phyloP scores from a whole-genome alignment of 2,113 vertebrate species.

The Condylura cristata region DNA sequence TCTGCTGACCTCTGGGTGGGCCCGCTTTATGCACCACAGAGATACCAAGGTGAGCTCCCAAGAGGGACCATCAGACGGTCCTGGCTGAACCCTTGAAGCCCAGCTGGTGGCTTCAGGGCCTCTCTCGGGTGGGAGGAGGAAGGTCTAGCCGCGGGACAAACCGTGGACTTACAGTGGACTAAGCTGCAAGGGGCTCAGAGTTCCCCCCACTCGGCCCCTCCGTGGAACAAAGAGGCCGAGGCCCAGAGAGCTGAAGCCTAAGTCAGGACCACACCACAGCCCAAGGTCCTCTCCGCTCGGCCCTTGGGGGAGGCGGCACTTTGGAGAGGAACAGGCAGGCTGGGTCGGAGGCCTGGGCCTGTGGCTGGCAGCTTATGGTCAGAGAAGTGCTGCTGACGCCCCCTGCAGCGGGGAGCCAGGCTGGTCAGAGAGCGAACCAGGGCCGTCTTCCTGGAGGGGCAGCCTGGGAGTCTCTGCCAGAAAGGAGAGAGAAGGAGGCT shows the following conservation, averaged over 20 bases:
- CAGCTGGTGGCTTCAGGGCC: background rate
- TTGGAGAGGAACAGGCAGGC: background rate
- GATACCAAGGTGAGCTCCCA: background rate
- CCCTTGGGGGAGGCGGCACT: background rate
- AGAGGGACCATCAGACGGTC: background rate
- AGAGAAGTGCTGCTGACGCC: too few relatives aligned
- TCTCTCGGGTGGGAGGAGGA: background rate
- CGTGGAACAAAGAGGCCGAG: background rate
- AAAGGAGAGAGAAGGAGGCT: background rate
- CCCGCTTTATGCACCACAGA: rapidly evolving
- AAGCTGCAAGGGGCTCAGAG: background rate
- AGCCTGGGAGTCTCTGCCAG: too few relatives aligned
- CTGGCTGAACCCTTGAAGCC: background rate
- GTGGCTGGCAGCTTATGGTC: too few relatives aligned
- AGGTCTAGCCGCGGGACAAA: background rate
- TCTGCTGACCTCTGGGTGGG: background rate
- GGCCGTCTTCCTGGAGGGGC: background rate
- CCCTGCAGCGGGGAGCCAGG: background rate
- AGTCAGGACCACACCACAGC: background rate
- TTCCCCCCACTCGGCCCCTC: background rate
- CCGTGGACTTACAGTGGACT: background rate
- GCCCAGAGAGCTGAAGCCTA: background rate
- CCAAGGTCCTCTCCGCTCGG: background rate
- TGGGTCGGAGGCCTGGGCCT: rapidly evolving
- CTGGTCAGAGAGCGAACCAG: background rate